Evolutionary conservation across 2,797 vertebrate species (phyloP).

Genomic region (Orestias chungarensis): DNA sequence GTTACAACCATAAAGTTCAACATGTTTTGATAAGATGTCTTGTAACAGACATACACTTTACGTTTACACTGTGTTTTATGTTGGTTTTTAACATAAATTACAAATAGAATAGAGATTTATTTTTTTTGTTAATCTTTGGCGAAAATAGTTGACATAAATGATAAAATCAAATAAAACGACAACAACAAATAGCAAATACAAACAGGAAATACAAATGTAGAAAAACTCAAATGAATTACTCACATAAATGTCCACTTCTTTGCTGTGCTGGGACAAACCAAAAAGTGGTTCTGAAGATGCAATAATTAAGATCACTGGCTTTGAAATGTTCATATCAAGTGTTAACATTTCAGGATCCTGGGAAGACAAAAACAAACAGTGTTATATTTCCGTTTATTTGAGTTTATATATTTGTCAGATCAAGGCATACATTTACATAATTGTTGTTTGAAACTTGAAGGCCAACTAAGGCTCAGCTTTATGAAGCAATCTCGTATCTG

Average conservation of each 20-base stretch:
- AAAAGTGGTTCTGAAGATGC: not conserved
- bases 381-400: not conserved
- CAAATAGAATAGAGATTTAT: not conserved
- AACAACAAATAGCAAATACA: not conserved
- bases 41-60: not conserved
- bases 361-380: not conserved
- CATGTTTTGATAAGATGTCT: too few relatives aligned
- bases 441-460: not conserved
- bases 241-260: conserved; percentile 59
- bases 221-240: conserved; percentile 48
- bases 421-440: conserved; percentile 2
- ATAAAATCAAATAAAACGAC: too few relatives aligned
- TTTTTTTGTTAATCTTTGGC: not conserved
- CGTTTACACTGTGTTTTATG: not conserved
- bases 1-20: too few relatives aligned
- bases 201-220: not conserved
- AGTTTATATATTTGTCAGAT: not conserved
- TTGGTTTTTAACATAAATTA: not conserved
- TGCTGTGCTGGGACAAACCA: accelerated
- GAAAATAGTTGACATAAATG: too few relatives aligned
- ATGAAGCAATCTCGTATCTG: not conserved
- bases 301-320: conserved; percentile 69
- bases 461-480: not conserved
- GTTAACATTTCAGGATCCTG: not conserved
- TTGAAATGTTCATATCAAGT: conserved; percentile 38